phyloP scores from a whole-genome alignment of 2,113 vertebrate genomes.

The Campylorhamphus procurvoides region DNA sequence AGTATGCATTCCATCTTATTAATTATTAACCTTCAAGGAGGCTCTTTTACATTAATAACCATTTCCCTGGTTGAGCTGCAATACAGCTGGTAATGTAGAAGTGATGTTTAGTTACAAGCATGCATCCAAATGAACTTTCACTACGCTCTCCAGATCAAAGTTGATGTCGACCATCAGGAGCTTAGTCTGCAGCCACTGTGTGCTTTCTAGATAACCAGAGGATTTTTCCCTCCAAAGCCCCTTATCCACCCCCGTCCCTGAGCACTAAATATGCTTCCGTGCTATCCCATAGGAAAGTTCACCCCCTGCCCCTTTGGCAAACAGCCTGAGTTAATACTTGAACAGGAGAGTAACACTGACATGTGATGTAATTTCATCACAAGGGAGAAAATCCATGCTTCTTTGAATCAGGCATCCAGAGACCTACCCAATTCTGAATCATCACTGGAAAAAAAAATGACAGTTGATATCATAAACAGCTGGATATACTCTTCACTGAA shows the following conservation, averaged over 20 bases:
- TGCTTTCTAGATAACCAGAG: background rate
- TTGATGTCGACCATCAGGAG: background rate
- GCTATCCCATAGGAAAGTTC: background rate
- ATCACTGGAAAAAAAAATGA: background rate
- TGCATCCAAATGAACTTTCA: background rate
- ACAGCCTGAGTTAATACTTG: background rate
- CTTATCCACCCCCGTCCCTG: background rate
- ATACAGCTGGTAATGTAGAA: background rate
- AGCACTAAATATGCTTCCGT: background rate
- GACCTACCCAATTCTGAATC: background rate
- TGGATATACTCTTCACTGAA: background rate
- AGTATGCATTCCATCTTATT: background rate
- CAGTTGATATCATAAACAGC: background rate
- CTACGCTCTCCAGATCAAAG: background rate
- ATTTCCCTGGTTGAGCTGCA: background rate
- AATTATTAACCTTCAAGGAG: background rate
- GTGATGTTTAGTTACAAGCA: background rate
- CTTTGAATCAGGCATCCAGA: background rate
- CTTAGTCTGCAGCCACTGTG: background rate
- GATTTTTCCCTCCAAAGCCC: background rate
- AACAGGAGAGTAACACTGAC: background rate
- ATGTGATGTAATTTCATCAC: background rate
- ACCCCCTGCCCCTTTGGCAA: background rate
- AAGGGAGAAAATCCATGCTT: background rate
- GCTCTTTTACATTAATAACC: background rate